Evolutionary conservation across 2,113 vertebrate genomes (phyloP), one percentile per base, ranked within the genome.

Genomic region (Lichenostomus cassidix): DNA sequence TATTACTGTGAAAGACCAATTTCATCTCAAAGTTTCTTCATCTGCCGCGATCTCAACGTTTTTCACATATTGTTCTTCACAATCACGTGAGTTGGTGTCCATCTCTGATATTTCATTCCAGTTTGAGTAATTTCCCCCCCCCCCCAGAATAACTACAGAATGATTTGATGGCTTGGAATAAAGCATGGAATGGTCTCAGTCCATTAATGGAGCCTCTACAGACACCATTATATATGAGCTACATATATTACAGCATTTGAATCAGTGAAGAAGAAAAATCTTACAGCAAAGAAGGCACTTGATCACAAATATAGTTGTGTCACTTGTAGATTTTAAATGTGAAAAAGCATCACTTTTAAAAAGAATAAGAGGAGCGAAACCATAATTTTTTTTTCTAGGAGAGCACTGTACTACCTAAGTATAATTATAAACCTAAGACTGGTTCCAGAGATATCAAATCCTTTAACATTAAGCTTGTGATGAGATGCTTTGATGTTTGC

Each of bases 1-100:
- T 96, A 95, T 68, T 82, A 64, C 90, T 65, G 70, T 93, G 90
- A 93, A 96, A 97, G 92, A 91, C 87, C 94, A 91, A 95, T 96
- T 97, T 96, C 8, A 94, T 86, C 89, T 83, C 80, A 33, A 90
- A 89, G 69, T 94, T 95, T 83, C 95, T 89, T 96, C 92, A 47
- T 89, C 91, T 94, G 59, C 80, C 11, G 3, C 35, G 94, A 94
- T 95, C 94, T 81, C 59, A 94, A 94, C 70, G 56, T 67, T 97
- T 88, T 94, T 90, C 95, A 94, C 58, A 29, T 79, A 71, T 95
- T 95, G 60, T 76, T 92, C 75, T 87, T 87, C 39, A 18, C 53
- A 69, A 46, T 62, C 50, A 78, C n/a, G 3, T 24, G 53, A 42
- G 35, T 35, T 80, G 35, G 37, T 56, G 62, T 63, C 83, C 76